Percentiles rank a stretch among this genome's conserved stretches.
Conservation (phyloP, 2,797 vertebrate species). For the Tenualosa thibaudeaui region DNA sequence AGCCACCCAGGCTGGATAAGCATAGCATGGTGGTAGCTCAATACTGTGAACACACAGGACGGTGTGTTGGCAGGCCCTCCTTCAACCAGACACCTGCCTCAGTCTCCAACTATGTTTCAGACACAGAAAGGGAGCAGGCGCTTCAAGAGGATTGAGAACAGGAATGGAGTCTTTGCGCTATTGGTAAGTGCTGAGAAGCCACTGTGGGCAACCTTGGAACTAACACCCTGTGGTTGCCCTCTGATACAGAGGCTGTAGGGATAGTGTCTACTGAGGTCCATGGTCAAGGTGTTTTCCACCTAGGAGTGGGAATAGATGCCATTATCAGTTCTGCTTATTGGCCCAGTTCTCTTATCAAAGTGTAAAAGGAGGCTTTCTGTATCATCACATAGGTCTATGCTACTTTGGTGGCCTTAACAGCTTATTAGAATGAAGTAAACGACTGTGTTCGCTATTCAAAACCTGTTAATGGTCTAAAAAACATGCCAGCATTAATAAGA, state of each 20-base stretch:
- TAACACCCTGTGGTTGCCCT: background rate
- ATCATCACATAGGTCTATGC: no score
- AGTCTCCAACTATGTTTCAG: conserved; percentile 81
- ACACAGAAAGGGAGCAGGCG: conserved; percentile 87
- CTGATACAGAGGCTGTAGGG: background rate
- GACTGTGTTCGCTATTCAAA: no score
- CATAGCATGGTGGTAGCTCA: background rate
- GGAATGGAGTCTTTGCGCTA: conserved; percentile 85
- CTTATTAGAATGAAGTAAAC: no score
- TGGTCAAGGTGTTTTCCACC: background rate
- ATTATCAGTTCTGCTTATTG: no score
- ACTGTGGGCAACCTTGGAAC: background rate
- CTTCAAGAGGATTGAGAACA: conserved; percentile 89
- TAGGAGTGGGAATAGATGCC: no score
- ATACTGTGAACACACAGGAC: background rate
- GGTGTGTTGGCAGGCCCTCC: conserved; percentile 20
- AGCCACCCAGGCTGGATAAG: background rate
- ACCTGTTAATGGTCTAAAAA: no score
- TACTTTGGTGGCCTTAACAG: no score
- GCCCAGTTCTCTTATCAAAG: no score
- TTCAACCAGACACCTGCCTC: conserved; percentile 63
- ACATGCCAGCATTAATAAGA: no score
- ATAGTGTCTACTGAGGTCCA: background rate
- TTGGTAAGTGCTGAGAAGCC: conserved; percentile 73
- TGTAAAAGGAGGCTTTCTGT: no score